Conservation (phyloP, 2,797 vertebrate genomes). For the Liparis tanakae region DNA sequence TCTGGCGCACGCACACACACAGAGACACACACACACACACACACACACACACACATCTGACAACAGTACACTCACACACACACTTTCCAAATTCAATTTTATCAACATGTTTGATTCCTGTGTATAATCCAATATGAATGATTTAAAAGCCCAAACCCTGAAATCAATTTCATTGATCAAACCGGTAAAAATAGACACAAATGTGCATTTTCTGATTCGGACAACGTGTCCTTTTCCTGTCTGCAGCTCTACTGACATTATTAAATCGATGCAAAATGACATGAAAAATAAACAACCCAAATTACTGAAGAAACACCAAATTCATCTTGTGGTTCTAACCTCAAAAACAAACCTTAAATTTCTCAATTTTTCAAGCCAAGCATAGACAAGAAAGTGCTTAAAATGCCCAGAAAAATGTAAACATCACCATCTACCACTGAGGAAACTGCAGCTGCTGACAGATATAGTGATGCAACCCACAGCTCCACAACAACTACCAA, state of each 20-base stretch:
- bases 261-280: slow-evolving; percentile 1
- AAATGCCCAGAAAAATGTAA: background rate
- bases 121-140: no score
- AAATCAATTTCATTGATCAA: no score
- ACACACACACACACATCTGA: background rate
- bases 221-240: background rate
- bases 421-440: background rate
- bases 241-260: background rate
- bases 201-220: background rate
- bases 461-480: background rate
- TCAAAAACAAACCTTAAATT: background rate
- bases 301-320: background rate
- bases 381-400: background rate
- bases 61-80: slow-evolving; percentile 15
- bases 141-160: no score
- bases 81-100: background rate
- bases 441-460: background rate
- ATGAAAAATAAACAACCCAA: background rate
- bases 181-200: no score
- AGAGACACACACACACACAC: slow-evolving; percentile 12
- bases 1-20: slow-evolving; percentile 14
- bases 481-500: background rate
- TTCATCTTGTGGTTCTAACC: background rate
- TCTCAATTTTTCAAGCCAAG: background rate
- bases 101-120: no score